Base-by-base conservation (phyloP, 2,113 vertebrate species). In the Daubentonia madagascariensis region DNA sequence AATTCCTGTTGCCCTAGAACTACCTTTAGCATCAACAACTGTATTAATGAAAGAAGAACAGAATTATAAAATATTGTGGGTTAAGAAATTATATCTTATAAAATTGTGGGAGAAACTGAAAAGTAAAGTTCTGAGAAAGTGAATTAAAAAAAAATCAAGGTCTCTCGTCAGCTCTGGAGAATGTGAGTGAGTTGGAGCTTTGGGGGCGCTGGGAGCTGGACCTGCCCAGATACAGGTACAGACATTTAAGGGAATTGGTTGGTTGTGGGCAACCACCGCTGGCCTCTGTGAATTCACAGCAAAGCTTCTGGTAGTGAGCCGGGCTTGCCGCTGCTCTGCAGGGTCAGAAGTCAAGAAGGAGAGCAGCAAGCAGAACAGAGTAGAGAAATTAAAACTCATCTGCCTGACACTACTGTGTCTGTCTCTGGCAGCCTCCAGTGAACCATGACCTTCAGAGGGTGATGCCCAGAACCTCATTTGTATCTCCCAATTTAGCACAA, bases 381-480 rank as follows among this genome's bases (percentile, higher is more conserved):
- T 54, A 54, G 28, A 1, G 22, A 43, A 4, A 32, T 1, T 17
- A 18, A 22, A 20, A 0, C 20, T 2, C 8, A 18, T 8, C 40
- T 10, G 16, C 52, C 7, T 1, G 28, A 14, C 6, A 30, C 10
- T 1, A 8, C 18, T 4, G 14, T 23, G 0, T 45, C 54, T 45
- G 18, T 16, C 5, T 59, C 50, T 50, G 37, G 1, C 32, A 1
- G 23, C n/a, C 67, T 63, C 8, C 13, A 40, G 2, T 6, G 32
- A 65, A 63, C 11, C 17, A 17, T 16, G 68, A 9, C 20, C 54
- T 65, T 40, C n/a, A 63, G 35, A 43, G 35, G 1, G 1, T 2
- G 4, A 12, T 2, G 32, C 48, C 14, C 2, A 4, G 4, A 3
- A 0, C 16, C 22, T 89, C 11, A 40, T 8, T 43, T 12, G 32